Conservation (phyloP, 2,113 vertebrate genomes). For the Calonectris borealis region DNA sequence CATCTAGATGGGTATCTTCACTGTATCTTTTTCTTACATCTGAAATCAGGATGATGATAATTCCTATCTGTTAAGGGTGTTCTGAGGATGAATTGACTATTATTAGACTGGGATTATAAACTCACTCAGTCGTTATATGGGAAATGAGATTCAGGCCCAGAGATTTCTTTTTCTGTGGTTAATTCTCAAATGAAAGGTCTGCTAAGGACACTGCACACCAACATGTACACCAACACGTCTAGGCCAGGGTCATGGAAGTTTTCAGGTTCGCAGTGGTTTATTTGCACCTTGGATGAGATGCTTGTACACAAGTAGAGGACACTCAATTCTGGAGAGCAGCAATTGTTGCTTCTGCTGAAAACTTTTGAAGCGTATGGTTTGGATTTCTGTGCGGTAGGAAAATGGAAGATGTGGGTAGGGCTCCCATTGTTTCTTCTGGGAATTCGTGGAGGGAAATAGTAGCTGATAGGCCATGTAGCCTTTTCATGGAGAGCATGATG, state of each 20-base stretch:
- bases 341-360: background rate
- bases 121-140: background rate
- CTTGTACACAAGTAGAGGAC: background rate
- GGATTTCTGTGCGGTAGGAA: background rate
- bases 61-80: background rate
- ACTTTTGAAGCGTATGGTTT: background rate
- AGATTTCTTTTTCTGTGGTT: background rate
- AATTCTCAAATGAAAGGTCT: background rate
- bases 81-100: background rate
- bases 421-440: background rate
- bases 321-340: background rate
- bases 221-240: background rate
- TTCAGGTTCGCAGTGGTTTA: background rate
- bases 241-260: background rate
- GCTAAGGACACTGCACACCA: background rate
- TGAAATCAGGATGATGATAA: background rate
- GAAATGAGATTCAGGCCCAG: background rate
- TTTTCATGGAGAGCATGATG: background rate
- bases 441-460: background rate
- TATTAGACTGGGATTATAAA: background rate
- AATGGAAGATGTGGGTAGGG: background rate
- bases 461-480: background rate
- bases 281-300: background rate
- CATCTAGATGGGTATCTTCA: background rate
- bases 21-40: background rate